Evolutionary conservation across 1,140 invertebrate genomes (phyloP).

Genomic region (Ceratitis capitata): DNA sequence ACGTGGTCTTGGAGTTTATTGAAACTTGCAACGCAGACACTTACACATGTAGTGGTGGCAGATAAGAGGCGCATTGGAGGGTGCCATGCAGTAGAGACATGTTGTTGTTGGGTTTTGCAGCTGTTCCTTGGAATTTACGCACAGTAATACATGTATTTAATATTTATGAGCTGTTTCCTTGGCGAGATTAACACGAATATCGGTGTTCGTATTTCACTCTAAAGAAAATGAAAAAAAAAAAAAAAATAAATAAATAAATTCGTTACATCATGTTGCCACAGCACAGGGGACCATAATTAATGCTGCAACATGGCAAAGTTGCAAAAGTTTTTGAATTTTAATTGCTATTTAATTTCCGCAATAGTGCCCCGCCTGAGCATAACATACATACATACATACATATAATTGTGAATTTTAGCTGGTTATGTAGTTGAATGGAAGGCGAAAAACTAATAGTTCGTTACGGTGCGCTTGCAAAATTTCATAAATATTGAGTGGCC

Average conservation of each 20-base stretch:
- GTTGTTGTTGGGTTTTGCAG: neutral
- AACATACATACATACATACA: neutral
- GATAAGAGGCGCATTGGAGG: neutral
- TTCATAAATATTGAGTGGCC: neutral
- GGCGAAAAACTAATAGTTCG: neutral
- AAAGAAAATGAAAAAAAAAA: neutral
- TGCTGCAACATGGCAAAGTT: conserved; percentile 22
- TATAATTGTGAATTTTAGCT: neutral
- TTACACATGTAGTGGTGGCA: neutral
- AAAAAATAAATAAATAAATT: neutral
- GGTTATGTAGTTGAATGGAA: neutral
- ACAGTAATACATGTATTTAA: neutral
- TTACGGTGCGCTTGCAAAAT: neutral
- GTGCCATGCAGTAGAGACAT: neutral
- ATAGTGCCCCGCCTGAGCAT: neutral
- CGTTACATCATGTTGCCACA: neutral
- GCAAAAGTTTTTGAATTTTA: conserved; percentile 30
- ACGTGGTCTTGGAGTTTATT: neutral
- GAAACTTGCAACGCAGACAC: neutral
- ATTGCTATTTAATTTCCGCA: conserved; percentile 34
- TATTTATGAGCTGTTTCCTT: conserved; percentile 34
- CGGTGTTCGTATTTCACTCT: neutral
- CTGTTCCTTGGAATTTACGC: neutral
- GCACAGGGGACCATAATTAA: conserved; percentile 31
- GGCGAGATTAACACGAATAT: conserved; percentile 21